Percentiles rank a stretch among this genome's conserved stretches.
Conservation (phyloP, 1,140 invertebrate species). For the Drosophila tani region DNA sequence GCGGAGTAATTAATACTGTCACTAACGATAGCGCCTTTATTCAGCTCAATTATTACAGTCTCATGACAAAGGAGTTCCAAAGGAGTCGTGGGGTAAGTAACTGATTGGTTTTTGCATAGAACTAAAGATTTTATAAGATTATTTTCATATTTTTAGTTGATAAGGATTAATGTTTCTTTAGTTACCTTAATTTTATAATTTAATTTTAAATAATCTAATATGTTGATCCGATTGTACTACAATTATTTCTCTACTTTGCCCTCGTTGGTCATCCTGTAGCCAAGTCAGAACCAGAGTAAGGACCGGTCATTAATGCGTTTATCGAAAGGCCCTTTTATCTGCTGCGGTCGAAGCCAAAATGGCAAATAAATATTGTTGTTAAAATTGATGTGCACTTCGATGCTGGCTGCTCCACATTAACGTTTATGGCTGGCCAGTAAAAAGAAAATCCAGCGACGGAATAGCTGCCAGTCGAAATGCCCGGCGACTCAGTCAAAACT, state of each 20-base stretch:
- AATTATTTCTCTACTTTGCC: too few relatives aligned
- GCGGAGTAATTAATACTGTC: conserved; percentile 6
- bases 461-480: conserved; percentile 19
- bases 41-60: conserved; percentile 6
- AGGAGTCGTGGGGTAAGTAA: not conserved
- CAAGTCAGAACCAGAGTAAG: conserved; percentile 23
- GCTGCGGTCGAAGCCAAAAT: conserved; percentile 46
- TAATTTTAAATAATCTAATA: too few relatives aligned
- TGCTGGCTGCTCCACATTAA: conserved; percentile 44
- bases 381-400: conserved; percentile 77
- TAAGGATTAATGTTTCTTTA: too few relatives aligned
- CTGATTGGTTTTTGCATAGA: not conserved
- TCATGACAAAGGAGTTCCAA: not conserved
- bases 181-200: too few relatives aligned
- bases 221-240: too few relatives aligned
- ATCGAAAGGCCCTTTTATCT: conserved; percentile 46
- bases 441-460: conserved; percentile 28
- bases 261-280: not conserved
- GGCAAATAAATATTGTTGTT: conserved; percentile 78
- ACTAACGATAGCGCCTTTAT: not conserved
- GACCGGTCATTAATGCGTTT: conserved; percentile 44
- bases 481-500: conserved; percentile 61
- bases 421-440: conserved; percentile 58
- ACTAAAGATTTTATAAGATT: too few relatives aligned
- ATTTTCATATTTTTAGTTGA: too few relatives aligned